Evolutionary conservation across 64 coral and sea anemone genomes (phyloP).

Genomic region (Cladopsammia gracilis): DNA sequence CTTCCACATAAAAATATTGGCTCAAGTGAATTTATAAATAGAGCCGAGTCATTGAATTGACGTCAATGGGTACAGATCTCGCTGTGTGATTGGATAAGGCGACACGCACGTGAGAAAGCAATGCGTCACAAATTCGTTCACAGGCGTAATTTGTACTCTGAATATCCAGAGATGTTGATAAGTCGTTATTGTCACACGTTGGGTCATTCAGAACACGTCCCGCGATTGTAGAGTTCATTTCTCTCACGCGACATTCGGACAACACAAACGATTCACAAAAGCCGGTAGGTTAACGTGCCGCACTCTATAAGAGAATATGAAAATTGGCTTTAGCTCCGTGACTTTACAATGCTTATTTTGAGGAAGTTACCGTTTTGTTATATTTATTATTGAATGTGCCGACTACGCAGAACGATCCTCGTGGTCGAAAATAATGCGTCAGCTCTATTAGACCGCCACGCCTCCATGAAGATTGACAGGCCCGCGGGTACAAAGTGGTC

Average conservation of each 20-base stretch:
- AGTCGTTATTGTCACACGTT: not conserved
- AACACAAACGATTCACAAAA: not conserved
- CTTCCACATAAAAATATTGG: slow-evolving; percentile 26
- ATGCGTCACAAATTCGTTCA: slow-evolving; percentile 18
- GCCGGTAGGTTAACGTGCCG: not conserved
- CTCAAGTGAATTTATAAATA: slow-evolving; percentile 47
- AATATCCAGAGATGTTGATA: slow-evolving; percentile 31
- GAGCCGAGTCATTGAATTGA: slow-evolving; percentile 38
- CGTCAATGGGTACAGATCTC: slow-evolving; percentile 1
- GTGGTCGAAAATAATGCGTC: slow-evolving; percentile 34
- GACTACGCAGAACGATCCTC: slow-evolving; percentile 19
- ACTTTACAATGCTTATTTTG: not conserved
- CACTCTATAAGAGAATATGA: not conserved
- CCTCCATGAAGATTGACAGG: slow-evolving; percentile 6
- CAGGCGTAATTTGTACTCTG: slow-evolving; percentile 43
- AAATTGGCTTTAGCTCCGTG: not conserved
- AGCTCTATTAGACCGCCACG: not conserved
- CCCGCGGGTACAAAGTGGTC: not conserved
- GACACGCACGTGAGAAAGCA: slow-evolving; percentile 19
- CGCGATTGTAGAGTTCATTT: not conserved
- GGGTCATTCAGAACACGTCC: slow-evolving; percentile 3
- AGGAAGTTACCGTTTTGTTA: not conserved
- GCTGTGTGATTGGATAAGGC: not conserved
- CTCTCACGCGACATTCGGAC: not conserved
- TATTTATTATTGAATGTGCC: not conserved